Base-by-base conservation (phyloP, 2,888 invertebrate genomes). In the Epicampocera succincta region DNA sequence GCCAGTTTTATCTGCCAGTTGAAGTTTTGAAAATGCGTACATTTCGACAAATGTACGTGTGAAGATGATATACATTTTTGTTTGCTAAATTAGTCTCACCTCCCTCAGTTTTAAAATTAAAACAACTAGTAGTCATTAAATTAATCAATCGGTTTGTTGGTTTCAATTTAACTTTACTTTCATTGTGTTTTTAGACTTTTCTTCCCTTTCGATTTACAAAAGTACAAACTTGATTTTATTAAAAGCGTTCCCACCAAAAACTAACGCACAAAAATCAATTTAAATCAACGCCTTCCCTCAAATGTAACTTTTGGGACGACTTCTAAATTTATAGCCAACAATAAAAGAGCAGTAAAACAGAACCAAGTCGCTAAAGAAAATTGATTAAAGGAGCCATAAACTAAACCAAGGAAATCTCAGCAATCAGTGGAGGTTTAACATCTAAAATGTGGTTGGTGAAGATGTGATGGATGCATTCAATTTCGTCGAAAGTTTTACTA, bases 371-470 rank as follows among this genome's bases (percentile, higher is more conserved):
- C 3, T 60, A 15, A 38, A 44, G 29, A 13, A 42, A 54, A 54
- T 3, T 11, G 38, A 46, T 15, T 25, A 3, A 48, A 12, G 66
- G 50, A 25, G 38, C 8, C 33, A 33, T 33, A 33, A 9, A 33
- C 8, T 1, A 60, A 60, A 12, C 6, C 15, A 15, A 73, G 19
- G 12, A 63, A 54, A 60, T 17, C 60, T 33, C 19, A 72, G 33
- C 42, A 73, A 66, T 68, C 72, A 72, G 66, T 68, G 44, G 58
- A 15, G 21, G 46, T 68, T 33, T 33, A 33, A 9, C 33, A 33
- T 33, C 33, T 9, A 33, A 4, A 33, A 33, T 33, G 6, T 33
- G 1, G 9, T 33, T 33, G 3, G 6, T 33, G 1, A 33, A 33
- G 8, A 33, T 8, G 5, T 33, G 33, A 33, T 33, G 33, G 33